Evolutionary conservation across 2,888 invertebrate genomes (phyloP).

Genomic region (Drosophila planitibia): DNA sequence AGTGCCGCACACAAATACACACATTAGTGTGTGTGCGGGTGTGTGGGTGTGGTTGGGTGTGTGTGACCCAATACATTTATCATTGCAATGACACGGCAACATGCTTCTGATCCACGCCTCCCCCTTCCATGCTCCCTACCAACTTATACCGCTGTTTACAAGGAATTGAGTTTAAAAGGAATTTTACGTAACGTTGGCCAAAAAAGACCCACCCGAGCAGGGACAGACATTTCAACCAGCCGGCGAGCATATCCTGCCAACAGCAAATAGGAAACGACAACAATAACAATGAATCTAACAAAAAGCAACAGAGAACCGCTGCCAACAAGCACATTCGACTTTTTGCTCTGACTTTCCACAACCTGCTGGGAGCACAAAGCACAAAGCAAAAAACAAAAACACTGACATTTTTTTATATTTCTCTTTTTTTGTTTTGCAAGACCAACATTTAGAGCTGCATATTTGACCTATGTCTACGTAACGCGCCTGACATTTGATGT

Average conservation of each 20-base stretch:
- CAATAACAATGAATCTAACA: constrained; percentile 42
- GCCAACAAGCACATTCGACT: constrained; percentile 47
- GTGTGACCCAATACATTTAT: constrained; percentile 74
- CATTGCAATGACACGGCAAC: constrained; percentile 76
- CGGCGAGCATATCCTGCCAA: constrained; percentile 57
- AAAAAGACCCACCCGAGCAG: constrained; percentile 15
- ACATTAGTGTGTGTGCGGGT: not conserved
- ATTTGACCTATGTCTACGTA: constrained; percentile 40
- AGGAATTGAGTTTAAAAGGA: constrained; percentile 50
- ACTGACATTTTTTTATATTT: too few species aligned
- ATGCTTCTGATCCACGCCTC: constrained; percentile 45
- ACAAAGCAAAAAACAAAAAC: constrained; percentile 5
- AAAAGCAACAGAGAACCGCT: constrained; percentile 20
- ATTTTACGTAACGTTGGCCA: constrained; percentile 60
- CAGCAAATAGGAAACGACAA: constrained; percentile 58
- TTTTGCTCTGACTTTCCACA: constrained; percentile 53
- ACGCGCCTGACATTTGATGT: constrained; percentile 30
- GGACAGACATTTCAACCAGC: constrained; percentile 31
- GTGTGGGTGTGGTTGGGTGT: constrained; percentile 13
- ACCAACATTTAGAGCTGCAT: constrained; percentile 39
- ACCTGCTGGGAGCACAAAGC: constrained; percentile 2
- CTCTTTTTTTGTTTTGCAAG: constrained; percentile 13
- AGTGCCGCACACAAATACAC: not conserved
- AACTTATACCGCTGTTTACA: constrained; percentile 19
- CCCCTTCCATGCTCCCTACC: not conserved